Base-by-base conservation (phyloP, 1,140 invertebrate genomes). In the Melipona quadrifasciata region DNA sequence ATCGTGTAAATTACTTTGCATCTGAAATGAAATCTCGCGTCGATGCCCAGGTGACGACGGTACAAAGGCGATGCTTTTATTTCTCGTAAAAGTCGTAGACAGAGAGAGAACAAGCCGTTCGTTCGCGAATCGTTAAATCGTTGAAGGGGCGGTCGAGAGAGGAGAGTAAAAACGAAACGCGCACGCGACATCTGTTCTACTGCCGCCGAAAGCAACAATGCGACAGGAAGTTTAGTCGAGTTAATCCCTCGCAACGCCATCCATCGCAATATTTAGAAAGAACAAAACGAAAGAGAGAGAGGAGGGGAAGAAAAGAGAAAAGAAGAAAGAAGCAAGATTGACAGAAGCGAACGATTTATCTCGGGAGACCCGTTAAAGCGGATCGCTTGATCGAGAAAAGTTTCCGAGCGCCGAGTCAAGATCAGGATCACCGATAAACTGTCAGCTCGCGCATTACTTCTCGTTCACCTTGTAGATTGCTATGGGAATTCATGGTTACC, bases 401-500 rank as follows among this genome's bases (percentile, higher is more conserved):
- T 61, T 84, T 55, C 31, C 55, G 19, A 55, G 55, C 17, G 53
- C 14, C 6, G 24, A 47, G 31, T 64, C 68, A 73, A 84, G 78
- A 84, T 79, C 76, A 47, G 31, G 51, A 80, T 80, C 76, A 80
- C 24, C 67, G 70, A 85, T 74, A 81, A 58, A 81, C 68, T 12
- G 27, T 67, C 82, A n/a, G 74, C 1, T 5, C n/a, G 27, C 19
- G 47, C 65, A 72, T 79, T 78, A 80, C 65, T 80, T 80, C 71
- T 81, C 77, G 71, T 78, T 70, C 83, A 34, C 24, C 64, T 58
- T 61, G 47, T 76, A 71, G 84, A 85, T 82, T 64, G 65, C 71
- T 75, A n/a, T 74, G 78, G 83, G 78, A 80, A 85, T 85, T 85
- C 78, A 74, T 79, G 61, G 67, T 53, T 11, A 47, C 8, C 39